Percentiles rank a stretch among this genome's conserved stretches.
Conservation (phyloP, 1,140 invertebrate species). For the silkworm (Bombyx mori) region DNA sequence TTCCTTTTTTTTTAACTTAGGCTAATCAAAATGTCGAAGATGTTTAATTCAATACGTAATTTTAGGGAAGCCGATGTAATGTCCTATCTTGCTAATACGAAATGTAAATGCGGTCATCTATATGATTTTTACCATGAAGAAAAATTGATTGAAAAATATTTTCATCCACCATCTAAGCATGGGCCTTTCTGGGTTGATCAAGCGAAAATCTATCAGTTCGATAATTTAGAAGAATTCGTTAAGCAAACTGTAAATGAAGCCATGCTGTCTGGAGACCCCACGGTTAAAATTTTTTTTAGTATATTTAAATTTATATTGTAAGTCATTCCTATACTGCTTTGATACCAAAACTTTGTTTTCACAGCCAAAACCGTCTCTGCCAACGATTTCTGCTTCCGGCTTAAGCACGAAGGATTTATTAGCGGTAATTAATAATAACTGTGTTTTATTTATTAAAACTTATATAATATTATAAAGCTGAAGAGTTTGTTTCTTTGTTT, state of each 20-base stretch:
- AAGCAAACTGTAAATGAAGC: slow-evolving; percentile 37
- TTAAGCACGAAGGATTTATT: slow-evolving; percentile 42
- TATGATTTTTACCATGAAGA: slow-evolving; percentile 46
- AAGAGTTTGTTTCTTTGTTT: too few species aligned
- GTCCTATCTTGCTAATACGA: slow-evolving; percentile 40
- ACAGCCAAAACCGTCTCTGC: slow-evolving; percentile 35
- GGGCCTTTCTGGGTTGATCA: slow-evolving; percentile 36
- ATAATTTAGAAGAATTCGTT: slow-evolving; percentile 51
- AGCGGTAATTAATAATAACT: slow-evolving; percentile 20
- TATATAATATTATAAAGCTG: too few species aligned
- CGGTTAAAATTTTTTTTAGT: slow-evolving; percentile 22
- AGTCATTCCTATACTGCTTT: neutral
- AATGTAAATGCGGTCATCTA: slow-evolving; percentile 52
- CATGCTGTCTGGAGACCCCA: slow-evolving; percentile 31
- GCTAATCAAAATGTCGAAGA: too few species aligned
- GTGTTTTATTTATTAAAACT: too few species aligned
- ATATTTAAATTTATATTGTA: neutral
- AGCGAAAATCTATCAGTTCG: slow-evolving; percentile 51
- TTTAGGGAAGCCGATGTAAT: slow-evolving; percentile 36
- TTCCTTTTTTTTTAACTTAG: too few species aligned
- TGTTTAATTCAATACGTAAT: neutral
- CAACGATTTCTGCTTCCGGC: slow-evolving; percentile 36
- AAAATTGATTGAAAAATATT: slow-evolving; percentile 41
- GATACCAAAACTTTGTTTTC: slow-evolving; percentile 14
- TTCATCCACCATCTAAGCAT: slow-evolving; percentile 36